A percentile compares a stretch with the other conserved stretches of the same genome.
Evolutionary conservation across 2,888 invertebrate species (phyloP).

Genomic region (Eilema depressum): DNA sequence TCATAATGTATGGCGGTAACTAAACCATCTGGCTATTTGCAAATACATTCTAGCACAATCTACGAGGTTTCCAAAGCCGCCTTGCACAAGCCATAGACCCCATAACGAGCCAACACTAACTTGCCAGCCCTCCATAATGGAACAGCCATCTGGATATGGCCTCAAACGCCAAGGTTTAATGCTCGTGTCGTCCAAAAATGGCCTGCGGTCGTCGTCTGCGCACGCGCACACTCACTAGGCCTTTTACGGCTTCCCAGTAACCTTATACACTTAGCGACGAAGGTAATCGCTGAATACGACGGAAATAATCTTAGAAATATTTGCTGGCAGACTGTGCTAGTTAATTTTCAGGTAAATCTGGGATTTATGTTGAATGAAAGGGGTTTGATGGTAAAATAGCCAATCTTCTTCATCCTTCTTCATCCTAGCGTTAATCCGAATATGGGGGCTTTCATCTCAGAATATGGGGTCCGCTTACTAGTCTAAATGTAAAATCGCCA

Average conservation of each 20-base stretch:
- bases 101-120: constrained; percentile 46
- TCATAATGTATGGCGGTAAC: no score
- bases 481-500: no score
- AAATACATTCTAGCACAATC: constrained; percentile 8
- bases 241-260: constrained; percentile 78
- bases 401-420: no score
- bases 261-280: constrained; percentile 69
- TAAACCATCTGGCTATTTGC: background rate
- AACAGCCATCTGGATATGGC: constrained; percentile 57
- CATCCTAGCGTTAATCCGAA: no score
- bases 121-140: constrained; percentile 49
- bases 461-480: no score
- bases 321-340: background rate
- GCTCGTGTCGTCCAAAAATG: constrained; percentile 74
- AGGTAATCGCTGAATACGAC: constrained; percentile 65
- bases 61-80: constrained; percentile 16
- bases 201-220: constrained; percentile 64
- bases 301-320: constrained; percentile 47
- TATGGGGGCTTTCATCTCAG: no score
- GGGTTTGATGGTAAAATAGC: no score
- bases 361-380: background rate
- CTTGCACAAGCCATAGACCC: constrained; percentile 21
- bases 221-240: constrained; percentile 65
- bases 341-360: background rate
- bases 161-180: constrained; percentile 64